Evolutionary conservation across 2,888 invertebrate genomes (phyloP), one percentile per base, ranked within the genome.

Genomic region (Isotomurus palustris): DNA sequence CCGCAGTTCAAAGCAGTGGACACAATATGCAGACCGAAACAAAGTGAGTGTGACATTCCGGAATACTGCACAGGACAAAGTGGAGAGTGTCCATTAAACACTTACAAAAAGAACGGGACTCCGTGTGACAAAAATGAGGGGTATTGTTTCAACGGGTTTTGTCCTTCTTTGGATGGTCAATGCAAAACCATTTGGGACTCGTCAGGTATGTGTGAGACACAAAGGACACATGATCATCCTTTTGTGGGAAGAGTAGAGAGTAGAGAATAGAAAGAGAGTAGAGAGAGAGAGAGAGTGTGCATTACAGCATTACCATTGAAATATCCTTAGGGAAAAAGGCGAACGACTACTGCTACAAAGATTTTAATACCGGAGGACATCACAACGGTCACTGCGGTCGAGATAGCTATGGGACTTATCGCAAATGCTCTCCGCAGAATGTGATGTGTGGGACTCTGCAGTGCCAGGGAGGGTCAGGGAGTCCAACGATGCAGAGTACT

Each of bases 371-470:
- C 0, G 91, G 94, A 73, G 97, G 97, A 12, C 88, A 91, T 47
- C 88, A 91, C 69, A 93, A 89, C 70, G 97, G 97, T 0, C 94
- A 97, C 76, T 97, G 97, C 75, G 97, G 97, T 41, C 85, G 85
- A 66, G 88, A 89, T 72, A 49, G 48, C 17, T 78, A 78, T 56
- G 87, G 87, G 47, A 84, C 84, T 72, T 91, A 84, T 75, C 80
- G 91, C 72, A 94, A 92, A 77, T 95, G 95, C 76, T 85, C 88
- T 58, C 79, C 82, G 72, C 86, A 87, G 73, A 91, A 97, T 76
- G 87, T 93, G 27, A 83, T 84, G 69, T 97, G 97, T 75, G 97
- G 97, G 14, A 87, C 95, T 1, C 80, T 97, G 64, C 97, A 97
- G 75, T 97, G 97, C 76, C 89, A 91, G 75, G 83, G 84, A 58